phyloP scores from a whole-genome alignment of 2,888 invertebrate genomes.

The Hipparchia semele region DNA sequence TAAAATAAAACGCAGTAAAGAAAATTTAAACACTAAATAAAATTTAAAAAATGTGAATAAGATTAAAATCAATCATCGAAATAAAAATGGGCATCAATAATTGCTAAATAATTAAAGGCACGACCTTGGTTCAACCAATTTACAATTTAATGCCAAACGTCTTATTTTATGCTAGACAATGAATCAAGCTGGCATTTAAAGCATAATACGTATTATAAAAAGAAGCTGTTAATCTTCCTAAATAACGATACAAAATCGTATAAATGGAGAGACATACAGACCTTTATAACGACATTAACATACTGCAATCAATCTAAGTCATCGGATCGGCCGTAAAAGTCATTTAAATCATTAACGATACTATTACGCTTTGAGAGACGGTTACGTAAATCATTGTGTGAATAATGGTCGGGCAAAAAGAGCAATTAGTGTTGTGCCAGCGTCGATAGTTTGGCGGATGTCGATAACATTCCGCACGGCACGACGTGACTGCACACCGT shows the following conservation, averaged over 20 bases:
- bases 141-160: constrained; percentile 18
- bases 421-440: constrained; percentile 77
- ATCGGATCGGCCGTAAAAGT: constrained; percentile 66
- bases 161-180: constrained; percentile 20
- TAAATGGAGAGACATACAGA: constrained; percentile 23
- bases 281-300: constrained; percentile 42
- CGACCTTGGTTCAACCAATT: constrained; percentile 12
- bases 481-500: constrained; percentile 74
- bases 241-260: constrained; percentile 32
- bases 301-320: constrained; percentile 69
- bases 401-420: constrained; percentile 70
- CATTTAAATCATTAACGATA: constrained; percentile 68
- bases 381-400: constrained; percentile 75
- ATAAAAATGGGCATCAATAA: background rate
- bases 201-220: constrained; percentile 13
- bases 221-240: constrained; percentile 29
- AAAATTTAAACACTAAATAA: no score
- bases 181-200: constrained; percentile 21
- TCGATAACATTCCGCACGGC: constrained; percentile 74
- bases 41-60: no score
- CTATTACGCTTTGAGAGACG: constrained; percentile 61
- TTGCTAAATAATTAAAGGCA: background rate
- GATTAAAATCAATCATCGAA: background rate
- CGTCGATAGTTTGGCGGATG: constrained; percentile 80
- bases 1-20: background rate